Base-by-base conservation (phyloP, 2,797 vertebrate genomes). In the Cheirogaleus major region DNA sequence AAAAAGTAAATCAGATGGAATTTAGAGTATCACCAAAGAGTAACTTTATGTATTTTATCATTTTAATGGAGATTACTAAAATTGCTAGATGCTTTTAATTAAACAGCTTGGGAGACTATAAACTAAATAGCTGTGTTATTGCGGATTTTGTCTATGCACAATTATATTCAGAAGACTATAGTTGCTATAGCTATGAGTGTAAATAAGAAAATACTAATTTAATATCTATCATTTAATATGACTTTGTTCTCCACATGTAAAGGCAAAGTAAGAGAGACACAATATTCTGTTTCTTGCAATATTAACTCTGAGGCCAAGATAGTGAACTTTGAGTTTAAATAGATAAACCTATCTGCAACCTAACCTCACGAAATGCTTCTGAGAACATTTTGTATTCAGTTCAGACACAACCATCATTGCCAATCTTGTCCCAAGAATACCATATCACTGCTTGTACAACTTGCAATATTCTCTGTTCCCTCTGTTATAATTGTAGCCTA, bases 141-240 rank as follows among this genome's bases (percentile, higher is more conserved):
- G 32, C 2, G 63, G 25, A 89, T 80, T 89, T 94, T 81, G 35
- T 20, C 48, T 92, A 67, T 41, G 10, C 4, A 45, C 2, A 45
- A 20, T 76, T 90, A 72, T 59, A 55, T 59, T 65, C 20, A 52
- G 32, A 4, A 5, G 12, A 78, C 30, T n/a, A 32, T 50, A 38
- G 8, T 81, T 93, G 22, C 14, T 70, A 52, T 22, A 79, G 41
- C 82, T 89, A 70, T 52, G 4, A 72, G 7, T 35, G 3, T 65
- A 82, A 82, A 76, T 89, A 91, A 84, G 55, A 91, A 93, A 91
- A 96, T 83, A 15, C 2, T 95, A 38, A 89, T 52, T 83, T 79
- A 79, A 12, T 27, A 69, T 32, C 22, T 89, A 38, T 59, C 79
- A 52, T 17, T 93, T 85, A 76, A 57, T 85, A 48, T n/a, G 15